Evolutionary conservation across 35 echinoderm and acorn worm species (phyloP).

Genomic region (Ophioderma brevispina): DNA sequence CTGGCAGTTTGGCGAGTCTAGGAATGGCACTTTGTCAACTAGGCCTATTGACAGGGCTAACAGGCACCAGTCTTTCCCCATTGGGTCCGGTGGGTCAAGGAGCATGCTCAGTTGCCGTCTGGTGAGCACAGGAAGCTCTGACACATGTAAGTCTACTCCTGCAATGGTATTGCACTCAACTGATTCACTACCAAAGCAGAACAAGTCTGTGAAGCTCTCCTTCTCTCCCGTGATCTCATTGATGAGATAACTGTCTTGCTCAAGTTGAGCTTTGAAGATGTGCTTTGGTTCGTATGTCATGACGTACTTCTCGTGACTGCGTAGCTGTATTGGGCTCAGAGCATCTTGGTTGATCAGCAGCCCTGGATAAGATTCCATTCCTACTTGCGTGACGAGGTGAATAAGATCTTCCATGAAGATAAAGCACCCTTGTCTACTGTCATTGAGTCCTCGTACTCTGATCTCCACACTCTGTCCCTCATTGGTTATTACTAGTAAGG

Average conservation of each 20-base stretch:
- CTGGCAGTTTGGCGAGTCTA: slow-evolving; percentile 71
- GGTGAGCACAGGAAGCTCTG: slow-evolving; percentile 76
- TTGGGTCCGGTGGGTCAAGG: slow-evolving; percentile 94
- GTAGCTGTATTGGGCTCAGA: slow-evolving; percentile 81
- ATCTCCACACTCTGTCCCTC: slow-evolving; percentile 84
- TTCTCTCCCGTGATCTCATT: slow-evolving; percentile 77
- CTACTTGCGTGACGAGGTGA: slow-evolving; percentile 85
- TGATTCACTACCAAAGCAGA: slow-evolving; percentile 78
- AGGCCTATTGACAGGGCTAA: slow-evolving; percentile 83
- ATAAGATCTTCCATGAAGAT: slow-evolving; percentile 94
- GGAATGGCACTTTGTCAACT: slow-evolving; percentile 70
- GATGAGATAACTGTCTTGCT: slow-evolving; percentile 43
- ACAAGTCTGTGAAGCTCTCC: slow-evolving; percentile 85
- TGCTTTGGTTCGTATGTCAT: slow-evolving; percentile 79
- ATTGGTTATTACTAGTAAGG: slow-evolving; percentile 71
- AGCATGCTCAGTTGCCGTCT: slow-evolving; percentile 92
- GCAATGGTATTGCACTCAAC: slow-evolving; percentile 73
- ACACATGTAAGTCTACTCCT: slow-evolving; percentile 79
- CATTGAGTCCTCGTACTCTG: slow-evolving; percentile 74
- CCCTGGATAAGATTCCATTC: slow-evolving; percentile 83
- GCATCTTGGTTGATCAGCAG: slow-evolving; percentile 75
- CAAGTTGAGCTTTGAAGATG: slow-evolving; percentile 72
- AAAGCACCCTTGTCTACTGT: slow-evolving; percentile 91
- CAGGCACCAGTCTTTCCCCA: slow-evolving; percentile 99
- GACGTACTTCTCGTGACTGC: slow-evolving; percentile 72